phyloP scores from a whole-genome alignment of 2,113 vertebrate genomes.

The Lepus timidus region DNA sequence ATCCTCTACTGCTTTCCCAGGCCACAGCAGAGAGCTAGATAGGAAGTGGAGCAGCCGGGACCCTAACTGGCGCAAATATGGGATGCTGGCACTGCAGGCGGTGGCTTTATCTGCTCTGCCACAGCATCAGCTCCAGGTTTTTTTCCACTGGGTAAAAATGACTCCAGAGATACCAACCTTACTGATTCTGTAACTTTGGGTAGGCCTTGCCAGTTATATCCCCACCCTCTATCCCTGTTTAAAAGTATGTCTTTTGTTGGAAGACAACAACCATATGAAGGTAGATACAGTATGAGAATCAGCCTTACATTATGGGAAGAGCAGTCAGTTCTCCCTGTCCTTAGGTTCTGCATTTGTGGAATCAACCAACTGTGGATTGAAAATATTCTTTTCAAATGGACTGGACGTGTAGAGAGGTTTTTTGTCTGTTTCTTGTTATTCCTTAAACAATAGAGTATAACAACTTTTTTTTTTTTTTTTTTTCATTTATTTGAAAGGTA shows the following conservation, averaged over 20 bases:
- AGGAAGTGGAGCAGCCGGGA: too few relatives aligned
- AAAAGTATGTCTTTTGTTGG: neutral
- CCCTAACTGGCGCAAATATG: too few relatives aligned
- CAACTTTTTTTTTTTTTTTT: neutral
- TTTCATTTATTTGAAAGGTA: too few relatives aligned
- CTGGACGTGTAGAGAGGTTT: neutral
- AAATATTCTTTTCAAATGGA: neutral
- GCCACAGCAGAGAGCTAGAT: too few relatives aligned
- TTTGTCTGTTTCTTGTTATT: neutral
- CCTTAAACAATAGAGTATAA: neutral
- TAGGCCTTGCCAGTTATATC: neutral
- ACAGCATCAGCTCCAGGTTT: neutral
- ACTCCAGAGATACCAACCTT: neutral
- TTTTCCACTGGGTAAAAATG: constrained; percentile 15
- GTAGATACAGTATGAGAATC: neutral
- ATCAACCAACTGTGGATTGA: neutral
- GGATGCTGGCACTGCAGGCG: too few relatives aligned
- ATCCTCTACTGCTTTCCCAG: too few relatives aligned
- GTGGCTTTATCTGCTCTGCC: too few relatives aligned
- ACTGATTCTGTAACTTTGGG: neutral
- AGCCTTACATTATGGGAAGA: neutral
- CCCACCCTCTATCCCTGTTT: rapidly evolving
- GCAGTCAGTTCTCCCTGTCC: neutral
- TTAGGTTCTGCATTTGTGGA: neutral
- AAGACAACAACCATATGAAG: too few relatives aligned